These are phyloP conservation scores for Semaprochilodus insignis DNA, from an alignment of 2,797 vertebrate species.

Conservation along the genomic window DNA sequence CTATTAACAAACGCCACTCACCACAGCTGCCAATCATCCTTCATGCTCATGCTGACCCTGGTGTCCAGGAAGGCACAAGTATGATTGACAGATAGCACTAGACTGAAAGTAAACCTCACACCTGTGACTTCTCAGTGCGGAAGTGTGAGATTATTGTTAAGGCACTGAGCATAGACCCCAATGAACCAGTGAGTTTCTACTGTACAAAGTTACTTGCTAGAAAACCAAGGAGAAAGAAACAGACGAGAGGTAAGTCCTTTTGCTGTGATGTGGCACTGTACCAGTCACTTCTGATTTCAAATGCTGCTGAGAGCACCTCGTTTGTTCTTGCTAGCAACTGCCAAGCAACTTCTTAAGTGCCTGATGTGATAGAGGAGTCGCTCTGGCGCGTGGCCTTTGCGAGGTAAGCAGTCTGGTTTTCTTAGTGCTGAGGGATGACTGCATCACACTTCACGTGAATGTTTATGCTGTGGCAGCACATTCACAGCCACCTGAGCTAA, in stretches of 20 bases:
- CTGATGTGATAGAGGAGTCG: constrained; percentile 19
- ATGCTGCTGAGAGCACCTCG: neutral
- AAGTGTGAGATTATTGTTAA: constrained; percentile 2
- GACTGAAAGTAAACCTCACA: constrained; percentile 1
- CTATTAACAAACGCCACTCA: constrained; percentile 64
- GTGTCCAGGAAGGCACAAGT: neutral
- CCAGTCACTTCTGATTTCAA: constrained; percentile 12
- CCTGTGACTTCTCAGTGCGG: neutral
- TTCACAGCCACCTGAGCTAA: constrained; percentile 55
- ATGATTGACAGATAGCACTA: neutral
- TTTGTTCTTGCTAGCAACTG: neutral
- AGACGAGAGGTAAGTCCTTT: neutral
- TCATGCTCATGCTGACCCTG: constrained; percentile 28
- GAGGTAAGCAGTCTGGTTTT: constrained; percentile 39
- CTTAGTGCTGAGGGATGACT: constrained; percentile 36
- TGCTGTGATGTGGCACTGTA: neutral
- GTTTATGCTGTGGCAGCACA: constrained; percentile 51
- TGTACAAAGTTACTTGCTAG: neutral
- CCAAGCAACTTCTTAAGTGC: neutral
- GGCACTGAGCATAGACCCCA: neutral
- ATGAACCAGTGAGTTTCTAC: neutral
- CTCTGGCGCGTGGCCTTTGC: constrained; percentile 14
- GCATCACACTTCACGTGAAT: constrained; percentile 61
- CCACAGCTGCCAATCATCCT: constrained; percentile 65
- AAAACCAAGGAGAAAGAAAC: neutral